Percentiles rank a stretch among this genome's conserved stretches.
Conservation (phyloP, 1,140 invertebrate genomes). For the Drosophila ficusphila region DNA sequence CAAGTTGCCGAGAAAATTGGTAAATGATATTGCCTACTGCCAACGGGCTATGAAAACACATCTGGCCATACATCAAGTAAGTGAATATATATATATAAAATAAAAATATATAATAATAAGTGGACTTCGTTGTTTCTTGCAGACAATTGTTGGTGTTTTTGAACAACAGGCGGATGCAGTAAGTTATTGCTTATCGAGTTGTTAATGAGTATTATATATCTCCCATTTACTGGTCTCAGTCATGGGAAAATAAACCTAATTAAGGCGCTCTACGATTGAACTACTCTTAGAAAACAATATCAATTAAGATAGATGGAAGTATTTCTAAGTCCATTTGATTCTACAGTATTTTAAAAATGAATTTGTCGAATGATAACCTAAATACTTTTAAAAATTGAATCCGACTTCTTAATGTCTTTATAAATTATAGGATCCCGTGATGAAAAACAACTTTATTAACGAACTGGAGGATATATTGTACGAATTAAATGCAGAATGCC, state of each 20-base stretch:
- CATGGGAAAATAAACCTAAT: neutral
- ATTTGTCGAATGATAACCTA: too few species aligned
- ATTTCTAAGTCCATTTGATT: too few species aligned
- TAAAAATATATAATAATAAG: too few species aligned
- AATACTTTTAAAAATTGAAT: too few species aligned
- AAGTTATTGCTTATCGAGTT: conserved; percentile 7
- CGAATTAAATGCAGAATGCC: conserved; percentile 73
- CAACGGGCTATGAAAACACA: conserved; percentile 66
- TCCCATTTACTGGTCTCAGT: too few species aligned
- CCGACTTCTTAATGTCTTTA: too few species aligned
- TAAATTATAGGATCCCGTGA: conserved; percentile 46
- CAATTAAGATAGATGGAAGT: too few species aligned
- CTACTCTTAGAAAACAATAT: too few species aligned
- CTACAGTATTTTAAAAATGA: too few species aligned
- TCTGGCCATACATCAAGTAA: conserved; percentile 70
- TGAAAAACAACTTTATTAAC: conserved; percentile 51
- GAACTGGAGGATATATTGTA: conserved; percentile 67
- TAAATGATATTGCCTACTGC: conserved; percentile 76
- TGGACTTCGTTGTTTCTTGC: neutral
- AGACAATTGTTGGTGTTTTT: conserved; percentile 61
- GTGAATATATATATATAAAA: neutral
- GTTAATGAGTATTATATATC: too few species aligned
- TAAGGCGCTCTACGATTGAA: too few species aligned
- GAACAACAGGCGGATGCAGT: conserved; percentile 41
- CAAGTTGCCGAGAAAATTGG: conserved; percentile 63